A percentile compares a stretch with the other conserved stretches of the same genome.
Evolutionary conservation across 2,888 invertebrate species (phyloP).

Genomic region (Gonocerus acuteangulatus): DNA sequence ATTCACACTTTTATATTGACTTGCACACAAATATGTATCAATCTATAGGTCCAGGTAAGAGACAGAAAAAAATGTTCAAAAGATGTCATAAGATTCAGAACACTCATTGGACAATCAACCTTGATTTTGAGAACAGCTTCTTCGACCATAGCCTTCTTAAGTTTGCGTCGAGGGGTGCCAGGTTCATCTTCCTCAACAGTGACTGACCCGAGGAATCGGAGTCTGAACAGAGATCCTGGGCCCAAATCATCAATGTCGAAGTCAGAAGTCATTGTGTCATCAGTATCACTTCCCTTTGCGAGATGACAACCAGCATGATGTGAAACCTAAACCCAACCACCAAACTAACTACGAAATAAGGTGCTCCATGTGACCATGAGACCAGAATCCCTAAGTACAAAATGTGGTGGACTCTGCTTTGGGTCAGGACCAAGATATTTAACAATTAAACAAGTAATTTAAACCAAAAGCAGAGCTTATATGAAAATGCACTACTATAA

Average conservation of each 20-base stretch:
- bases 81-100: conserved; percentile 8
- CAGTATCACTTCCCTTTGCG: conserved; percentile 38
- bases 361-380: conserved; percentile 6
- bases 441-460: no score
- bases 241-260: conserved; percentile 38
- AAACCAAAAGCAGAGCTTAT: no score
- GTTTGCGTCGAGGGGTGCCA: conserved; percentile 60
- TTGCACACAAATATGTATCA: no score
- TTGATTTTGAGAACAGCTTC: conserved; percentile 79
- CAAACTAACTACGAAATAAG: conserved; percentile 33
- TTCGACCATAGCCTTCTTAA: conserved; percentile 83
- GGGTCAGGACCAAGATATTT: background rate
- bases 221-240: conserved; percentile 65
- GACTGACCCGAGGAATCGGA: conserved; percentile 75
- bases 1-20: no score
- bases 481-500: no score
- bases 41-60: no score
- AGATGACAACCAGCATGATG: conserved; percentile 40
- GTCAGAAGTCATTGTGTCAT: conserved; percentile 35
- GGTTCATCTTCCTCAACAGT: conserved; percentile 74
- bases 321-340: conserved; percentile 39
- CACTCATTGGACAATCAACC: conserved; percentile 47
- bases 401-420: conserved; percentile 8
- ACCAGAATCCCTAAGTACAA: conserved; percentile 8
- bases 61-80: background rate